Base-by-base conservation (phyloP, 2,888 invertebrate genomes). In the Zygaena filipendulae region DNA sequence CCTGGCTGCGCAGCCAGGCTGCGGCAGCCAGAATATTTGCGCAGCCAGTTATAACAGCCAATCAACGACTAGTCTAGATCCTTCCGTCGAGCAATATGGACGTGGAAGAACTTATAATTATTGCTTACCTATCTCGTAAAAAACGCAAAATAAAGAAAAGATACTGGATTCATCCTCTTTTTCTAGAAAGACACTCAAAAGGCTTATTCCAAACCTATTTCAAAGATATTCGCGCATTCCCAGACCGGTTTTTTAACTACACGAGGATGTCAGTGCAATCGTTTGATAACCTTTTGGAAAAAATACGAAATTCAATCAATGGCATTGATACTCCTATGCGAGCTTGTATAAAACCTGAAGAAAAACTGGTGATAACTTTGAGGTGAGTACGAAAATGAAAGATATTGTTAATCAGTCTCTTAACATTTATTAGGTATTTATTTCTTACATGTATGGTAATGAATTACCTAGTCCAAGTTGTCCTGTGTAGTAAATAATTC, bases 211-310 rank as follows among this genome's bases (percentile, higher is more conserved):
- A 44, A 29, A 45, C 40, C 35, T 40, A 43, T 39, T 43, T 40
- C 29, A 39, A 39, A 36, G 41, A 41, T 38, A 13, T 45, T 38
- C 36, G 40, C 29, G 31, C 37, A 41, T 42, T 33, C 38, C 39
- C 42, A 42, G 42, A 40, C 36, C 37, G 36, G 35, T 45, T 45
- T 40, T n/a, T 46, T 38, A 39, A 42, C 36, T 45, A 42, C 37
- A 42, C 37, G 35, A 43, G 41, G 26, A 43, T 46, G 39, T 44
- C 41, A 38, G 36, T 36, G 35, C 30, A 38, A 38, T 35, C 36
- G 32, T 40, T 44, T 43, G 35, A 40, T 33, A 35, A 37, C 34
- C 32, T 39, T 37, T 39, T 41, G 32, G 33, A 38, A 35, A 42
- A 33, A 38, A 34, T 36, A 39, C 29, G 32, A 38, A 35, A 30